These are phyloP conservation scores for Holacanthella duospinosa DNA, from an alignment of 2,888 invertebrate genomes.

Conservation along the genomic window DNA sequence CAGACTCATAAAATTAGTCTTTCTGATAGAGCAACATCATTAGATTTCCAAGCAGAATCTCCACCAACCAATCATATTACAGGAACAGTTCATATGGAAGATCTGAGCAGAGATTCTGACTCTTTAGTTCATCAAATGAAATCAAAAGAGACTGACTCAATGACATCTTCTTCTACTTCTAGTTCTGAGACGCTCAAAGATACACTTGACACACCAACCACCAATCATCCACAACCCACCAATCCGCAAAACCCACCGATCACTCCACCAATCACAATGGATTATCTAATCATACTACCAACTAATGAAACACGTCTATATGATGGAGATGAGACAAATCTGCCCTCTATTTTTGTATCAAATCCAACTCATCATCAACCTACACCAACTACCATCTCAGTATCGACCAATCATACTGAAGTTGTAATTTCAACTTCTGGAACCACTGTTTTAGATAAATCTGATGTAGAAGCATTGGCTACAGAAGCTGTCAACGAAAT, in stretches of 20 bases:
- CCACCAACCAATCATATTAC: not conserved
- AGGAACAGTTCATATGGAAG: not conserved
- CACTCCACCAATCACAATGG: not conserved
- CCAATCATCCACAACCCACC: too few species aligned
- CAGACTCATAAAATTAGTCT: constrained; percentile 35
- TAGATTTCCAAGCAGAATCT: constrained; percentile 45
- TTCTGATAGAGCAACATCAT: constrained; percentile 63
- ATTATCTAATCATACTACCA: not conserved
- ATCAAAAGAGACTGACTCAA: not conserved
- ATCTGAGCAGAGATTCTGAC: not conserved
- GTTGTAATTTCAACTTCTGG: constrained; percentile 24
- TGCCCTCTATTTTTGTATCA: too few species aligned
- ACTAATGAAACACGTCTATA: not conserved
- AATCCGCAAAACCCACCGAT: too few species aligned
- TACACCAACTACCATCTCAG: too few species aligned
- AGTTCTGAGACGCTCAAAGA: not conserved
- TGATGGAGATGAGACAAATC: not conserved
- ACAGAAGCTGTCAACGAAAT: constrained; percentile 30
- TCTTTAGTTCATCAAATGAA: not conserved
- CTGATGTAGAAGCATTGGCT: constrained; percentile 28
- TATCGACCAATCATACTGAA: constrained; percentile 39
- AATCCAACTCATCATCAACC: too few species aligned
- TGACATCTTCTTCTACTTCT: constrained; percentile 41
- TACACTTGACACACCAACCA: too few species aligned
- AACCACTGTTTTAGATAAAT: constrained; percentile 16